Conservation (phyloP, 2,888 invertebrate species). For the Drosophila helvetica region DNA sequence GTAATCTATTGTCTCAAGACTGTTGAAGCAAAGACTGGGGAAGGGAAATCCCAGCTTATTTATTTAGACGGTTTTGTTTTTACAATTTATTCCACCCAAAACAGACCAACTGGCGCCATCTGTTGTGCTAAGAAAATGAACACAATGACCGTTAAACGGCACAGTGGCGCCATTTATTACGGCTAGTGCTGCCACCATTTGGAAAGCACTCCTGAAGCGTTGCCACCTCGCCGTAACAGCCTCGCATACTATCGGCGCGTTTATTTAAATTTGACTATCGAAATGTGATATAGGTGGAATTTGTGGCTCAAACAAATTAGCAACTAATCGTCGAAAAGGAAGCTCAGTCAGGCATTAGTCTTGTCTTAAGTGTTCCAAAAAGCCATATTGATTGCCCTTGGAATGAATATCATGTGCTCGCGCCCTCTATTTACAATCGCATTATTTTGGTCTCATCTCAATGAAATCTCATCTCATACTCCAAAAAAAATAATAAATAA, state of each 20-base stretch:
- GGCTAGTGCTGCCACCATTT: not conserved
- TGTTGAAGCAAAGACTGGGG: too few relatives aligned
- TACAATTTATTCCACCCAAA: not conserved
- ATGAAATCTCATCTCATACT: conserved; percentile 20
- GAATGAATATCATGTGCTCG: conserved; percentile 29
- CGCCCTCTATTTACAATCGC: conserved; percentile 5
- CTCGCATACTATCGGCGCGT: not conserved
- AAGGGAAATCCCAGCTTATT: not conserved
- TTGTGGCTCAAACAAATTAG: conserved; percentile 19
- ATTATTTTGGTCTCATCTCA: not conserved
- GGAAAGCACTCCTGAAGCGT: not conserved
- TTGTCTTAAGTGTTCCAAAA: conserved; percentile 4
- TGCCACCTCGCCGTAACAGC: conserved; percentile 8
- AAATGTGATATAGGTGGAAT: not conserved
- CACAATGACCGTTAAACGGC: not conserved
- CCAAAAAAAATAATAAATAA: not conserved
- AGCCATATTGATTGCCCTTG: conserved; percentile 18
- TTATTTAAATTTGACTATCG: not conserved
- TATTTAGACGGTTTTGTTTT: not conserved
- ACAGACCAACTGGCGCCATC: conserved; percentile 6
- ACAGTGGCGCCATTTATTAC: not conserved
- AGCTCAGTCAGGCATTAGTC: conserved; percentile 19
- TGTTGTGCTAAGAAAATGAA: not conserved
- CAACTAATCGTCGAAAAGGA: conserved; percentile 18
- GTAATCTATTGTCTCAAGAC: too few relatives aligned